Evolutionary conservation across 1,140 invertebrate genomes (phyloP), one percentile per base, ranked within the genome.

Genomic region (Drosophila auraria): DNA sequence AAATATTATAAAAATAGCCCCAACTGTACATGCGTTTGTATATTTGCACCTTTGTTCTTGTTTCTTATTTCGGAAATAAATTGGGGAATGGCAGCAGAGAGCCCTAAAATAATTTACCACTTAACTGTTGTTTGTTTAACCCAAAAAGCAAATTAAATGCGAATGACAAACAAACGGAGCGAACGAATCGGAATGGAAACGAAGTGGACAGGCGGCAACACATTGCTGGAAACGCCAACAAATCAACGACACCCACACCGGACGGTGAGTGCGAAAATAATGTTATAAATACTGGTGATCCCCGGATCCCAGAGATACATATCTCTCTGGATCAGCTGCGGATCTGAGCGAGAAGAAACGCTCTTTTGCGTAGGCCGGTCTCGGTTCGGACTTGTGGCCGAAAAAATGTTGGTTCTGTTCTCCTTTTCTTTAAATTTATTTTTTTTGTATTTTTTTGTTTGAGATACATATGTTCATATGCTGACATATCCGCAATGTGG

Each of bases 401-500:
- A 59, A 79, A 64, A 79, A 72, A 59, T 76, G 36, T 77, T 59
- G 47, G 60, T 53, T 73, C 50, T 58, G 23, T 42, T 75, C 58
- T 76, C 58, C 61, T 72, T 56, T 40, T 59, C 15, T 3, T 23
- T 15, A 23, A 38, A 23, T 56, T 65, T 56, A 23, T 56, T 65
- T 51, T 64, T 69, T 59, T 38, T 38, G 53, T 38, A 56, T 84
- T 62, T 69, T 61, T 54, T 80, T 65, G 80, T 69, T 83, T 80
- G 70, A 83, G 77, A 81, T 87, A 87, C 83, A 87, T 89, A 83
- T 89, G 83, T 87, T 87, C 81, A 82, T 71, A 73, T 77, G 83
- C 84, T 89, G 83, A 87, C 83, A 87, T 89, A 87, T 87, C 83
- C 83, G 83, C 83, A 87, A 87, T 87, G 83, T 87, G 83, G 83